Percentiles rank a stretch among this genome's conserved stretches.
phyloP scores from a whole-genome alignment of 2,888 invertebrate species.

The Pinctada fucata region DNA sequence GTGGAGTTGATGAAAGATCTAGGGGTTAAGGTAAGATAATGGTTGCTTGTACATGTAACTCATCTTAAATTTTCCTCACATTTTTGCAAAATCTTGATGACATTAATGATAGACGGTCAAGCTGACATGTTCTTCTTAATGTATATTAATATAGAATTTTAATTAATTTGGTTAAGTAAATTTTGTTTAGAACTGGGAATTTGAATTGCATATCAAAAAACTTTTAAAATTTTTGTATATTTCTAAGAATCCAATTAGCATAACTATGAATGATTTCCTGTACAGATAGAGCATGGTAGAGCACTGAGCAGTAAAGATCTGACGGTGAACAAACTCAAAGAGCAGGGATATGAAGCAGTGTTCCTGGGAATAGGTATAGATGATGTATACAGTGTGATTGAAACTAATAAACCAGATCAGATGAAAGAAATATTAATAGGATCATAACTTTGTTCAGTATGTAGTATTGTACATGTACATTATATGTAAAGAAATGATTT shows the following conservation, averaged over 20 bases:
- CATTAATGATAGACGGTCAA: constrained; percentile 1
- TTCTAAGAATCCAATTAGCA: not conserved
- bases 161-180: too few relatives aligned
- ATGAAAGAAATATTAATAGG: too few relatives aligned
- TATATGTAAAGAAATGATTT: not conserved
- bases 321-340: constrained; percentile 82
- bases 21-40: constrained; percentile 86
- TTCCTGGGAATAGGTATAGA: constrained; percentile 81
- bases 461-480: not conserved
- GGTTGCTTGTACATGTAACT: not conserved
- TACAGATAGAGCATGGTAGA: constrained; percentile 82
- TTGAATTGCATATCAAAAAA: not conserved
- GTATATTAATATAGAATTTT: not conserved
- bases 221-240: not conserved
- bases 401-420: too few relatives aligned
- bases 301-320: constrained; percentile 80
- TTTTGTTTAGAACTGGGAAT: not conserved
- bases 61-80: not conserved
- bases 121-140: not conserved
- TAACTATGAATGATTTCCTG: too few relatives aligned
- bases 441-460: not conserved
- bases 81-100: not conserved
- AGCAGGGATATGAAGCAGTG: constrained; percentile 86
- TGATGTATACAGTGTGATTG: not conserved
- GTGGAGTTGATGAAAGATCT: constrained; percentile 92